Conservation (phyloP, 1,140 invertebrate species). For the Brachystomella parvula region DNA sequence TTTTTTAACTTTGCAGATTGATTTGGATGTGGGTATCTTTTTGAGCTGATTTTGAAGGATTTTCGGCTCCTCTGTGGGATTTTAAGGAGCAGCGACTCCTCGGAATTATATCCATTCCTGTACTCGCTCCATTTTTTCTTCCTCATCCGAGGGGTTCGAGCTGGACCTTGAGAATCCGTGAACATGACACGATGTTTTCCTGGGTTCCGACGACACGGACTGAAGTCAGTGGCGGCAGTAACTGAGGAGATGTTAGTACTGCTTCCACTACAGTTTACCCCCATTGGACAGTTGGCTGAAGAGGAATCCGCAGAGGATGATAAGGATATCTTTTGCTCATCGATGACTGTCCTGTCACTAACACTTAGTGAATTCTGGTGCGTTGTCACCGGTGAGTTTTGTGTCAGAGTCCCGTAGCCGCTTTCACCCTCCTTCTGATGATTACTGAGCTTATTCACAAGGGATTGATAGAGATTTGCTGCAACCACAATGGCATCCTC, state of each 20-base stretch:
- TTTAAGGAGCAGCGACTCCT: constrained; percentile 33
- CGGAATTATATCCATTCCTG: constrained; percentile 34
- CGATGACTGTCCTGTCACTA: neutral
- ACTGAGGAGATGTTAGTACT: neutral
- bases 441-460: constrained; percentile 41
- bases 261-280: constrained; percentile 46
- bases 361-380: constrained; percentile 18
- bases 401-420: constrained; percentile 32
- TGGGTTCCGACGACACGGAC: too few relatives aligned
- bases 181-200: neutral
- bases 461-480: constrained; percentile 75
- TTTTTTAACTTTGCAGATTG: constrained; percentile 24
- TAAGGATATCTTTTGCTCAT: constrained; percentile 27
- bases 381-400: constrained; percentile 21
- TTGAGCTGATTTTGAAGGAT: constrained; percentile 34
- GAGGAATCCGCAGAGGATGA: constrained; percentile 27
- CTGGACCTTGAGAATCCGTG: neutral
- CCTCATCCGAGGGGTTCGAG: constrained; percentile 27
- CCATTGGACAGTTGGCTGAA: constrained; percentile 59
- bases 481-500: constrained; percentile 85
- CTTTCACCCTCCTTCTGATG: constrained; percentile 34
- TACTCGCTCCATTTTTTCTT: constrained; percentile 26
- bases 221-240: too few relatives aligned
- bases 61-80: constrained; percentile 23
- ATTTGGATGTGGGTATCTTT: constrained; percentile 16